Conservation (phyloP, 2,113 vertebrate genomes). For the Tachysurus vachellii region DNA sequence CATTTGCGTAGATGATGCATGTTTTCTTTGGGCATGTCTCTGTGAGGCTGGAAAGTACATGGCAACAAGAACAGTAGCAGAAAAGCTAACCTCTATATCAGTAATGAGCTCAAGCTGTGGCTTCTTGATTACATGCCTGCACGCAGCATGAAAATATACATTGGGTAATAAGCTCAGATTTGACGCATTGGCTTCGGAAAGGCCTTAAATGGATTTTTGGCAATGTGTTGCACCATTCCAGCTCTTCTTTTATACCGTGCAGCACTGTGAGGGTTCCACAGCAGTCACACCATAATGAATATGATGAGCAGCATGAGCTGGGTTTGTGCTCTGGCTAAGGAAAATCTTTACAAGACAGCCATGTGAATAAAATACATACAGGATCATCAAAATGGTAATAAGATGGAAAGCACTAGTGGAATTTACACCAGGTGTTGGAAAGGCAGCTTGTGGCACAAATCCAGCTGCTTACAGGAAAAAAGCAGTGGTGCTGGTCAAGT, state of each 20-base stretch:
- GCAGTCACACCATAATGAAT: not conserved
- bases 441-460: constrained; percentile 17
- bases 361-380: not conserved
- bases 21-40: not conserved
- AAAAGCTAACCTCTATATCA: constrained; percentile 7
- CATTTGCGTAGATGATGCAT: not conserved
- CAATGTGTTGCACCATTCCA: not conserved
- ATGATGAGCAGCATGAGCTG: constrained; percentile 14
- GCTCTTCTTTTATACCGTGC: not conserved
- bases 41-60: constrained; percentile 4
- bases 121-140: constrained; percentile 39
- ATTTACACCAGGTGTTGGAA: constrained; percentile 22
- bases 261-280: not conserved
- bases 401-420: not conserved
- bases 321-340: not conserved
- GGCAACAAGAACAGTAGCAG: constrained; percentile 20
- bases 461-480: not conserved
- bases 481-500: constrained; percentile 30
- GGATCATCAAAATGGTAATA: not conserved
- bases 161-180: constrained; percentile 15
- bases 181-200: not conserved
- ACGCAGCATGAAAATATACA: constrained; percentile 20
- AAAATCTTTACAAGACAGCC: not conserved
- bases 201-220: constrained; percentile 11
- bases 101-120: constrained; percentile 30